phyloP scores from a whole-genome alignment of 2,113 vertebrate genomes.

The Oreocharis arfaki region DNA sequence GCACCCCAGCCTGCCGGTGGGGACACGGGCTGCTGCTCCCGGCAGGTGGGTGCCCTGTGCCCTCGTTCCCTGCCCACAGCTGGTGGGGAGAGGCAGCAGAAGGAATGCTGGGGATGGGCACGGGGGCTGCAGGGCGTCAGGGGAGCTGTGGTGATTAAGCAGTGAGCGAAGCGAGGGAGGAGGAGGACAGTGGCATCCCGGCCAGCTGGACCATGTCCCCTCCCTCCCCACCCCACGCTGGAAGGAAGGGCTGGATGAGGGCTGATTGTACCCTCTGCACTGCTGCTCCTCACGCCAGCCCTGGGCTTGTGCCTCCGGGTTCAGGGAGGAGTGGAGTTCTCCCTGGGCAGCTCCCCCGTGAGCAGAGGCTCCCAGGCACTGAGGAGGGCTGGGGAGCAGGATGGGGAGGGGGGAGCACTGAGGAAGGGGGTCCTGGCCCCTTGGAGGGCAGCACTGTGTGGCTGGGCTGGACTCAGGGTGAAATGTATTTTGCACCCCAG shows the following conservation, averaged over 20 bases:
- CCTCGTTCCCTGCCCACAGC: background rate
- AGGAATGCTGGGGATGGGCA: background rate
- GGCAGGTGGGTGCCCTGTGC: background rate
- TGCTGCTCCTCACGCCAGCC: background rate
- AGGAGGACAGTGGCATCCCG: background rate
- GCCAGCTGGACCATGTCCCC: background rate
- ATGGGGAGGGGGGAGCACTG: background rate
- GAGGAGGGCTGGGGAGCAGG: background rate
- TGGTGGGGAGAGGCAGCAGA: background rate
- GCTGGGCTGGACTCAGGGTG: background rate
- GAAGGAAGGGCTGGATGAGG: background rate
- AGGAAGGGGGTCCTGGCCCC: background rate
- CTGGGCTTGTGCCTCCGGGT: accelerated
- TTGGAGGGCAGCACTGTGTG: background rate
- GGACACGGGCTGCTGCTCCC: accelerated
- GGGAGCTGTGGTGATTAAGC: background rate
- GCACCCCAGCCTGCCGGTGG: background rate
- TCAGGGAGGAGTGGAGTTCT: too few species aligned
- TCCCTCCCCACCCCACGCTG: background rate
- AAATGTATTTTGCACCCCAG: background rate
- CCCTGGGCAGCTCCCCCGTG: background rate
- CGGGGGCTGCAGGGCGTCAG: background rate
- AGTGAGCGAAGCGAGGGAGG: background rate
- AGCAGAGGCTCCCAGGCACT: background rate
- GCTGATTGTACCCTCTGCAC: background rate